Conservation (phyloP, 2,888 invertebrate genomes). For the Hyposoter dolosus region DNA sequence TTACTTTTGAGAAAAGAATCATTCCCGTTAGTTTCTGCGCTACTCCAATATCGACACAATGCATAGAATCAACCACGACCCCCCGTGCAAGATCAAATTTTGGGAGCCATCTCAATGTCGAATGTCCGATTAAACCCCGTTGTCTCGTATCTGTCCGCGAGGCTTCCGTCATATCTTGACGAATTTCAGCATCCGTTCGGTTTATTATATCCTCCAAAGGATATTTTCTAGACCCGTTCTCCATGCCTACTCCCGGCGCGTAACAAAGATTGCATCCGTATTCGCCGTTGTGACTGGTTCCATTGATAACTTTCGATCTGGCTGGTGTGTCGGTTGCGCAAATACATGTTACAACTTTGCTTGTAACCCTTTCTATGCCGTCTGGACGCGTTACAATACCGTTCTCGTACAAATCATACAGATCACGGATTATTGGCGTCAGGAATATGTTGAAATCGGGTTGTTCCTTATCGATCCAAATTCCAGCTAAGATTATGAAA, state of each 20-base stretch:
- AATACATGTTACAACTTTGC: slow-evolving; percentile 26
- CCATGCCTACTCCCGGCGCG: slow-evolving; percentile 17
- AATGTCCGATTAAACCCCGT: slow-evolving; percentile 30
- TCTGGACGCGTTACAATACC: slow-evolving; percentile 33
- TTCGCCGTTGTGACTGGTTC: slow-evolving; percentile 32
- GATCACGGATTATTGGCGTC: slow-evolving; percentile 16
- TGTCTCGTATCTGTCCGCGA: not conserved
- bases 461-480: slow-evolving; percentile 56
- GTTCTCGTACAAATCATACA: slow-evolving; percentile 9
- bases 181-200: slow-evolving; percentile 31
- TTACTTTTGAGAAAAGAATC: slow-evolving; percentile 4
- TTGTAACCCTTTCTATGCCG: slow-evolving; percentile 11
- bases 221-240: slow-evolving; percentile 20
- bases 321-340: slow-evolving; percentile 35
- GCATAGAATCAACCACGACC: slow-evolving; percentile 54
- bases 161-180: slow-evolving; percentile 24
- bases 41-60: slow-evolving; percentile 53
- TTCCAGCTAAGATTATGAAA: slow-evolving; percentile 53
- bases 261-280: slow-evolving; percentile 49
- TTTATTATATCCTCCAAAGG: slow-evolving; percentile 24
- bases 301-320: slow-evolving; percentile 3
- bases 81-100: slow-evolving; percentile 51
- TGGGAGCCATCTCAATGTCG: slow-evolving; percentile 20
- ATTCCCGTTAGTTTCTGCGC: slow-evolving; percentile 40
- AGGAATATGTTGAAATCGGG: slow-evolving; percentile 11